A percentile compares a stretch with the other conserved stretches of the same genome.
Evolutionary conservation across 1,140 invertebrate species (phyloP).

Genomic region (Cydia pomonella): DNA sequence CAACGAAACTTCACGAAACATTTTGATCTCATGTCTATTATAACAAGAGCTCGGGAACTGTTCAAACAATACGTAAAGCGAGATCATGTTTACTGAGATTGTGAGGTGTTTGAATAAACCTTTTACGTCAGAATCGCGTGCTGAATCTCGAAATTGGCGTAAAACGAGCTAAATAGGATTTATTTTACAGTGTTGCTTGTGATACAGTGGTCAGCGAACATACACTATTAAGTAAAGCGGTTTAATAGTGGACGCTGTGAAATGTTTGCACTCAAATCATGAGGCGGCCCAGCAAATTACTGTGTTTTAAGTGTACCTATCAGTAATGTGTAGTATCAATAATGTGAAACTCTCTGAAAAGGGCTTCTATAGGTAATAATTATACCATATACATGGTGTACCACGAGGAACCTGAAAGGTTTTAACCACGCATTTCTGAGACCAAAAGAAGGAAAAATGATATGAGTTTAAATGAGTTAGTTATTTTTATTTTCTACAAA

Average conservation of each 20-base stretch:
- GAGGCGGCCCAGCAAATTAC: neutral
- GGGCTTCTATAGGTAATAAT: too few species aligned
- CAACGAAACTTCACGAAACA: neutral
- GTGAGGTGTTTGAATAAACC: neutral
- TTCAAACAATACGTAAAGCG: neutral
- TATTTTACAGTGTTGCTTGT: neutral
- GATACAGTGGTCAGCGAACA: slow-evolving; percentile 3
- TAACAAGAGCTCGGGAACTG: neutral
- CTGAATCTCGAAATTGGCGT: neutral
- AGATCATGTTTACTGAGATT: neutral
- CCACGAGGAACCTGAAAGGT: too few species aligned
- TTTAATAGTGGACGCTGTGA: neutral
- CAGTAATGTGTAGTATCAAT: too few species aligned
- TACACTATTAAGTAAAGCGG: neutral
- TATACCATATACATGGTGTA: too few species aligned
- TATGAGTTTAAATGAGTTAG: too few species aligned
- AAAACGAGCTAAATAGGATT: slow-evolving; percentile 1
- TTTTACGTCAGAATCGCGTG: neutral
- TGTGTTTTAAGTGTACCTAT: neutral
- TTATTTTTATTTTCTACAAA: too few species aligned
- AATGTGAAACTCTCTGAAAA: too few species aligned
- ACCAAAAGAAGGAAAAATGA: too few species aligned
- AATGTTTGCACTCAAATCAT: neutral
- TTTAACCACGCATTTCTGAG: too few species aligned
- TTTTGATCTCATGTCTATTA: neutral